Percentiles rank a stretch among this genome's conserved stretches.
These are phyloP conservation scores for Oryzias javanicus DNA, from an alignment of 2,113 vertebrate species.

Conservation along the genomic window DNA sequence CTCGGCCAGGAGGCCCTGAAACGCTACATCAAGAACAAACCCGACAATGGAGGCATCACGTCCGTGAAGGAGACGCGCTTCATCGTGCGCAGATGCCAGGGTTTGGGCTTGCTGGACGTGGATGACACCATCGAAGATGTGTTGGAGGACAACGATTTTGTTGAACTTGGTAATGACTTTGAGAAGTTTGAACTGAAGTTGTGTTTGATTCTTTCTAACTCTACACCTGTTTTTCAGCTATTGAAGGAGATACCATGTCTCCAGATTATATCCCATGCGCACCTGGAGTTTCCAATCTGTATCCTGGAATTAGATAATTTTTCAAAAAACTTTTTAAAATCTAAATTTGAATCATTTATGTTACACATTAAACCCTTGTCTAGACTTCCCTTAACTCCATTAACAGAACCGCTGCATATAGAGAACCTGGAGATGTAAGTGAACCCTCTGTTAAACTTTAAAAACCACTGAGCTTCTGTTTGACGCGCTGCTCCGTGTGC, in stretches of 20 bases:
- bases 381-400: too few relatives aligned
- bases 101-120: constrained; percentile 86
- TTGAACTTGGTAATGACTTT: constrained; percentile 88
- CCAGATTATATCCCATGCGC: constrained; percentile 91
- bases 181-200: not conserved
- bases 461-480: not conserved
- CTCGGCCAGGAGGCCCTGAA: constrained; percentile 89
- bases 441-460: not conserved
- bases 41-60: constrained; percentile 88
- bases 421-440: constrained; percentile 72
- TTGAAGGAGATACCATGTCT: constrained; percentile 93
- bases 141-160: constrained; percentile 95
- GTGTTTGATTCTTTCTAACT: not conserved
- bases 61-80: constrained; percentile 82
- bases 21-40: constrained; percentile 93
- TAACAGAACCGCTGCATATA: constrained; percentile 74
- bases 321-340: too few relatives aligned
- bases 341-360: too few relatives aligned
- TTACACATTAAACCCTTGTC: too few relatives aligned
- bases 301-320: constrained; percentile 79
- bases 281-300: constrained; percentile 90
- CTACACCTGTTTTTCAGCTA: constrained; percentile 74
- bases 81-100: constrained; percentile 87
- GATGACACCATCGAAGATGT: constrained; percentile 87
- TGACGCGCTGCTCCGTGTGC: constrained; percentile 37